Base-by-base conservation (phyloP, 2,797 vertebrate genomes). In the Thunnus albacares region DNA sequence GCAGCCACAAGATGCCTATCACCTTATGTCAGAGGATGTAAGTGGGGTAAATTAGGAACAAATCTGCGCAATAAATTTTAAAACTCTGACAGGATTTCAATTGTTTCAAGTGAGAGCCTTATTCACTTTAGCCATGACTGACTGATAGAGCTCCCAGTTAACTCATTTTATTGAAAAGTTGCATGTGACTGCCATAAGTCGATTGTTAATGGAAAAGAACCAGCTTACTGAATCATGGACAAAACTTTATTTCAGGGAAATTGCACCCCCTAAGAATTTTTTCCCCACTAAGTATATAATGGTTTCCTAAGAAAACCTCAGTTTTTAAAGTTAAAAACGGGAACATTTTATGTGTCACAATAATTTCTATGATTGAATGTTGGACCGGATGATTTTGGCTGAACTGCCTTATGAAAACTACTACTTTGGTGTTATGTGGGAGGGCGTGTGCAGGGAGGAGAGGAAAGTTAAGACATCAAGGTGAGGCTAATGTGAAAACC, bases 171-270 rank as follows among this genome's bases (percentile, higher is more conserved):
- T 59, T 68, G 49, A 77, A 80, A 70, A n/a, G 33, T 55, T 78
- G 65, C 56, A 78, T 26, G 61, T 65, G 71, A 64, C 43, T 10
- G 0, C 56, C n/a, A 43, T 57, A 74, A 38, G 18, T 72, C 28
- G 11, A 53, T 62, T 68, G 73, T 64, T 77, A 61, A 81, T 89
- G 83, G 81, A 75, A 75, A 86, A 88, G 63, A 74, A 76, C 60
- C 57, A 60, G 43, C 24, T 22, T 45, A 60, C 75, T 86, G 87
- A 89, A 85, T 90, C 83, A 86, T 83, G 82, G 84, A 87, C 91
- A 70, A 84, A 88, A 77, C 58, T 73, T 71, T 76, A 60, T 73
- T 81, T 41, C 57, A 75, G 81, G 79, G 80, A 70, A 77, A 85
- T 86, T 68, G 55, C 58, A 85, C 49, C 73, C 35, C 68, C 62